These are phyloP conservation scores for Perizoma affinitatum DNA, from an alignment of 2,888 invertebrate genomes.

Conservation along the genomic window DNA sequence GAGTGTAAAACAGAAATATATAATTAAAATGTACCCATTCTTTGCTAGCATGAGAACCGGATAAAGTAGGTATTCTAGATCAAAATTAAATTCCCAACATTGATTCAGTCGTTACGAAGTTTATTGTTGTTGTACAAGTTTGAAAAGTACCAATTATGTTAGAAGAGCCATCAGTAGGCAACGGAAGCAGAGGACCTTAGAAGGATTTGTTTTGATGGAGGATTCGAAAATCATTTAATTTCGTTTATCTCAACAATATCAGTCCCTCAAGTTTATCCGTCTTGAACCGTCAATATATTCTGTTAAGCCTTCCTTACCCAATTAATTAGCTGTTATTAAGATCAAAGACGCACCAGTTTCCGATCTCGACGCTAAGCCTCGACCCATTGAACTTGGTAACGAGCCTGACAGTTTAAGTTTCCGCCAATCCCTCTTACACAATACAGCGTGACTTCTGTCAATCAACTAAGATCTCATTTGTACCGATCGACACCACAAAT, in stretches of 20 bases:
- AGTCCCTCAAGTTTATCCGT: conserved; percentile 47
- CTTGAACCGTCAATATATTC: conserved; percentile 65
- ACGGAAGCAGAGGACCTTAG: conserved; percentile 1
- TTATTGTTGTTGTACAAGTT: too few relatives aligned
- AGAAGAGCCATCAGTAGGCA: neutral
- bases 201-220: conserved; percentile 26
- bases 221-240: conserved; percentile 28
- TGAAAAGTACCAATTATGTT: too few relatives aligned
- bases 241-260: conserved; percentile 55
- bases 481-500: conserved; percentile 47
- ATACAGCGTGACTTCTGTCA: conserved; percentile 69
- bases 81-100: too few relatives aligned
- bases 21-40: too few relatives aligned
- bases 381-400: conserved; percentile 67
- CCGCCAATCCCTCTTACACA: conserved; percentile 62
- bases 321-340: conserved; percentile 78
- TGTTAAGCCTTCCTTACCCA: conserved; percentile 69
- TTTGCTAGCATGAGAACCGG: neutral
- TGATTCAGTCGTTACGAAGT: too few relatives aligned
- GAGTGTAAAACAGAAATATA: too few relatives aligned
- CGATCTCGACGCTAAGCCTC: conserved; percentile 64
- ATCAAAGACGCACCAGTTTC: conserved; percentile 72
- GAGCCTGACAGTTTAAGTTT: conserved; percentile 74
- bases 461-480: conserved; percentile 62
- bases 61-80: too few relatives aligned